Conservation (phyloP, 2,113 vertebrate genomes). For the Rhadina sibilatrix region DNA sequence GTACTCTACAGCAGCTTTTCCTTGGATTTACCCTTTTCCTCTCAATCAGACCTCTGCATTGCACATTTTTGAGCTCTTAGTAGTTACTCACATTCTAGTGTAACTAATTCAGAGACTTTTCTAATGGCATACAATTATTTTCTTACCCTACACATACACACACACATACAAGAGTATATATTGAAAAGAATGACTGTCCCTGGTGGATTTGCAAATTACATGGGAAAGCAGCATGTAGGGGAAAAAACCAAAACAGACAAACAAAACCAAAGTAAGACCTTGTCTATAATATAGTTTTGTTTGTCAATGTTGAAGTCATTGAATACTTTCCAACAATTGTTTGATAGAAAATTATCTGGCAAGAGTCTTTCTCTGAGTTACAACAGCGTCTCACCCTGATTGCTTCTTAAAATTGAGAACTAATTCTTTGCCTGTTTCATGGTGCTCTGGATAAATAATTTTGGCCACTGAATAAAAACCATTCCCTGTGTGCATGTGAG, state of each 20-base stretch:
- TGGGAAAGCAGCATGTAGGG: neutral
- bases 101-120: neutral
- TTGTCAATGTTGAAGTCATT: neutral
- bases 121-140: neutral
- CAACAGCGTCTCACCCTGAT: neutral
- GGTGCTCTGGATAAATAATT: neutral
- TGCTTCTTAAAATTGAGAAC: neutral
- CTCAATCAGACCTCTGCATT: neutral
- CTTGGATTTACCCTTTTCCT: neutral
- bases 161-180: neutral
- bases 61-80: neutral
- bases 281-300: neutral
- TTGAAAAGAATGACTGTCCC: neutral
- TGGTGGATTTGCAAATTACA: neutral
- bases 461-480: neutral
- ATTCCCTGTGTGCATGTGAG: neutral
- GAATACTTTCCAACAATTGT: neutral
- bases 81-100: neutral
- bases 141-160: neutral
- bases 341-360: neutral
- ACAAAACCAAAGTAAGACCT: neutral
- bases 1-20: neutral
- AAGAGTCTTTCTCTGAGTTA: neutral
- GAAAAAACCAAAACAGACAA: neutral
- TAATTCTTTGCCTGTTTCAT: neutral